Evolutionary conservation across 2,888 invertebrate genomes (phyloP), one percentile per base, ranked within the genome.

Genomic region (Cynaeus angustus): DNA sequence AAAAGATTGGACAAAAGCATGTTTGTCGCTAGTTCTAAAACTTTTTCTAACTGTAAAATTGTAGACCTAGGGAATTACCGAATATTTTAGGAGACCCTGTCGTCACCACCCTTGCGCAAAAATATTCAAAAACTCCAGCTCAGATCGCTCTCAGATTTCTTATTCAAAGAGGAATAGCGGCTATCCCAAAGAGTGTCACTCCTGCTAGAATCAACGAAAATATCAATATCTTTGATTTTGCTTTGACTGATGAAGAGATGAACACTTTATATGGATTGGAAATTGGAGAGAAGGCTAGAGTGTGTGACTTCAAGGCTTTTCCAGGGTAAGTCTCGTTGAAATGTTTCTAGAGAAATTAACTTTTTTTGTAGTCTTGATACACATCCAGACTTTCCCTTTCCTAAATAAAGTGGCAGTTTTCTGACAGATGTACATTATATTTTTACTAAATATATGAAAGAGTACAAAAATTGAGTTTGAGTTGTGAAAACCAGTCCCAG

Each of bases 171-270:
- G 91, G 90, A 9, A 84, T 95, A 28, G 88, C 88, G 5, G 90
- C 91, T 38, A 94, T 96, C 77, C 95, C 95, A 4, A 96, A 95
- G 83, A 95, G 94, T 82, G 91, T 91, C 3, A 91, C 91, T 81
- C 85, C 90, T 0, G 79, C 84, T 0, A 88, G 95, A 72, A 89
- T 96, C 14, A 87, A 88, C 79, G 89, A 93, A 85, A 96, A 96
- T 80, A 88, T 94, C 50, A 85, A 91, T 62, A 82, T 94, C 45
- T 93, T 93, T 82, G 90, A 91, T 82, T 94, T 94, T 82, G 84
- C 88, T 73, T 82, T 94, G 21, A 87, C 85, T 56, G 79, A 85
- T 0, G 85, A 85, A 3, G 93, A 94, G 79, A 87, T 92, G 83
- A 77, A 83, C 0, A 85, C 86, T 48, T 80, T 94, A 41, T 85